These are phyloP conservation scores for Coregonus ussuriensis DNA, from an alignment of 2,797 vertebrate species.

Conservation along the genomic window DNA sequence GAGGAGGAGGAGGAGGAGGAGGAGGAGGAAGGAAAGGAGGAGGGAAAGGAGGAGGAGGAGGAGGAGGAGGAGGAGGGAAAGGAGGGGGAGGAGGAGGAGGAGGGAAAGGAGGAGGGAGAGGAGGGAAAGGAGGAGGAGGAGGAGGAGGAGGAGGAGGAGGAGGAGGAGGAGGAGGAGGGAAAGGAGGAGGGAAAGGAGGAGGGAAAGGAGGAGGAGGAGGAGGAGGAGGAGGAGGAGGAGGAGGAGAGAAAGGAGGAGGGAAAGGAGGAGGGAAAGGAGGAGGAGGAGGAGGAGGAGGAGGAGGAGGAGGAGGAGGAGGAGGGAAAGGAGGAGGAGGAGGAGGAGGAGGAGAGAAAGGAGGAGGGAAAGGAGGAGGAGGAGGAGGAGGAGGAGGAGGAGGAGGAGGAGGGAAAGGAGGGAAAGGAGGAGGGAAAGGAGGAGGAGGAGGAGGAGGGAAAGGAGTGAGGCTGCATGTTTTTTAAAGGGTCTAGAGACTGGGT, in stretches of 20 bases:
- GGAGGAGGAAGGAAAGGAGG: too few species aligned
- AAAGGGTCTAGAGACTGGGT: slow-evolving; percentile 24
- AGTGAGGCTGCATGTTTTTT: slow-evolving; percentile 1
- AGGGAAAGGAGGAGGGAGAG: rapidly evolving
- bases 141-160: too few species aligned
- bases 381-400: slow-evolving; percentile 19
- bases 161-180: too few species aligned
- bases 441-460: neutral
- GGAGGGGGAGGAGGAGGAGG: rapidly evolving
- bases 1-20: neutral
- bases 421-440: slow-evolving; percentile 18
- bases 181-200: too few species aligned
- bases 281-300: slow-evolving; percentile 13
- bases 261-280: neutral
- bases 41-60: too few species aligned
- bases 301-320: slow-evolving; percentile 17
- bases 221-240: slow-evolving; percentile 1
- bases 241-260: neutral
- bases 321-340: slow-evolving; percentile 8
- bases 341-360: slow-evolving; percentile 16
- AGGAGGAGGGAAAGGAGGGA: slow-evolving; percentile 9
- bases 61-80: rapidly evolving
- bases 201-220: slow-evolving; percentile 8
- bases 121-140: too few species aligned
- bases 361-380: neutral